phyloP scores from a whole-genome alignment of 35 echinoderm and acorn worm genomes.

The Diadema setosum region DNA sequence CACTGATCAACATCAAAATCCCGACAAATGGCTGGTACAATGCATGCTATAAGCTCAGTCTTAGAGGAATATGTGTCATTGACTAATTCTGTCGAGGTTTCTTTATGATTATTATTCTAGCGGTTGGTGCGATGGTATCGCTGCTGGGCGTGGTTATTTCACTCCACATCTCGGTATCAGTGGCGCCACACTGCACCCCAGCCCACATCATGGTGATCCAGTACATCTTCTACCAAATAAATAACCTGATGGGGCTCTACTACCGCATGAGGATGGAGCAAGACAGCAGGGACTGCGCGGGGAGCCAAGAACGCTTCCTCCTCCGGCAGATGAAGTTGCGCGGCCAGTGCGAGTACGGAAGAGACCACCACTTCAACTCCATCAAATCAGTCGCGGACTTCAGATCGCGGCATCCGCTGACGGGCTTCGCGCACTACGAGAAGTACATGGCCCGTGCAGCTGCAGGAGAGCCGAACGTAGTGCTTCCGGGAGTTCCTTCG shows the following conservation, averaged over 20 bases:
- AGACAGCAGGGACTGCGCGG: background rate
- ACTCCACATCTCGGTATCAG: background rate
- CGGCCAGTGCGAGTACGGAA: background rate
- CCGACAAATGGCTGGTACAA: too few species aligned
- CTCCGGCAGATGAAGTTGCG: background rate
- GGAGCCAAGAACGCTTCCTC: background rate
- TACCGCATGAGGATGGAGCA: background rate
- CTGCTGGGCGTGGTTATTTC: background rate
- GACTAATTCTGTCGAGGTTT: too few species aligned
- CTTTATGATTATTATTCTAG: too few species aligned
- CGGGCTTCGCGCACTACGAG: background rate
- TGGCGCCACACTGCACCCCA: background rate
- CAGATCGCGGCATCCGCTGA: background rate
- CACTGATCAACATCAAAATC: too few species aligned
- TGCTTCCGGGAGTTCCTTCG: background rate
- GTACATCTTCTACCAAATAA: background rate
- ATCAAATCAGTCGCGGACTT: background rate
- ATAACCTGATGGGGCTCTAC: background rate
- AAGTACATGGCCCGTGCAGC: background rate
- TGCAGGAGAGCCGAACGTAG: background rate
- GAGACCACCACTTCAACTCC: background rate
- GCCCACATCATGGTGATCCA: conserved; percentile 3
- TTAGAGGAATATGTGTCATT: too few species aligned
- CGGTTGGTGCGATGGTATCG: too few species aligned
- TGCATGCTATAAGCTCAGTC: too few species aligned